These are phyloP conservation scores for Delphinapterus leucas DNA, from an alignment of 2,113 vertebrate genomes.

Conservation along the genomic window DNA sequence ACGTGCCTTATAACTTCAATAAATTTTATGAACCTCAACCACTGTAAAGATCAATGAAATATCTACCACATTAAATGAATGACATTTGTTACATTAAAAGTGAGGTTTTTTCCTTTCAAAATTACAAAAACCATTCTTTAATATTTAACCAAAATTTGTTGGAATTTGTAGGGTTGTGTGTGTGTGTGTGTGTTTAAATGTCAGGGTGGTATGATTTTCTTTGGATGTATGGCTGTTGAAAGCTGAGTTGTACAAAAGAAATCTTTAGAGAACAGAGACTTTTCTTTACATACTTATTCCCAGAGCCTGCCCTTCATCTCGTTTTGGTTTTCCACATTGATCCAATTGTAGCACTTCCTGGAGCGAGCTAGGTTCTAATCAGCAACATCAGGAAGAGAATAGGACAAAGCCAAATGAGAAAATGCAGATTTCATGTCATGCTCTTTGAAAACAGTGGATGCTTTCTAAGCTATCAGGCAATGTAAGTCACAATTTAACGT, in stretches of 20 bases:
- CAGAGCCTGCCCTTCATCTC: conserved; percentile 57
- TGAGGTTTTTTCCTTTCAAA: conserved; percentile 11
- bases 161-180: conserved; percentile 20
- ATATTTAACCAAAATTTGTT: conserved; percentile 42
- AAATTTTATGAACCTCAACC: conserved; percentile 29
- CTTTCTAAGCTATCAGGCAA: background rate
- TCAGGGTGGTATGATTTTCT: conserved; percentile 48
- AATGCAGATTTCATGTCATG: background rate
- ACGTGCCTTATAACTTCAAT: background rate
- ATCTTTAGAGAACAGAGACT: conserved; percentile 51
- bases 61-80: conserved; percentile 32
- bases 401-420: conserved; percentile 53
- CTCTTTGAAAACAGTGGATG: conserved; percentile 32
- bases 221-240: conserved; percentile 53
- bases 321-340: conserved; percentile 61
- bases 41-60: conserved; percentile 16
- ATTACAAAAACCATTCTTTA: conserved; percentile 3
- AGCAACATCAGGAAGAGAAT: conserved; percentile 56
- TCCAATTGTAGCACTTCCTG: conserved; percentile 67
- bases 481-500: background rate
- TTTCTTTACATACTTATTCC: conserved; percentile 63
- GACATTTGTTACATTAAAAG: conserved; percentile 30
- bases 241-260: conserved; percentile 54
- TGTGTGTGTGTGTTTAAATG: conserved; percentile 3
- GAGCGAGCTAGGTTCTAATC: conserved; percentile 56